Percentiles rank a stretch among this genome's conserved stretches.
Conservation (phyloP, 1,140 invertebrate genomes). For the Ceratitis capitata region DNA sequence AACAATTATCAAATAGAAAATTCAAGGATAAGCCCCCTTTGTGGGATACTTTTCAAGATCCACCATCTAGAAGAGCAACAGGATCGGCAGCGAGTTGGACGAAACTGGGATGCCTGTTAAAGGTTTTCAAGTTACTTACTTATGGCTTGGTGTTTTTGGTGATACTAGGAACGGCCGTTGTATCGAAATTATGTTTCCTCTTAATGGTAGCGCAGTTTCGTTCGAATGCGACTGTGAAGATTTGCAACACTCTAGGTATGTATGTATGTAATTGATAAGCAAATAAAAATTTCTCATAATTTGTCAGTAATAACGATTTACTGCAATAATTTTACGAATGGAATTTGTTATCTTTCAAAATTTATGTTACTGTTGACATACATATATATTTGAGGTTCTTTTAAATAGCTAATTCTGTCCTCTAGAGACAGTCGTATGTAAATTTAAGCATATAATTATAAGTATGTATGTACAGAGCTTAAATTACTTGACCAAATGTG, state of each 20-base stretch:
- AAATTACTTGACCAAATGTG: too few species aligned
- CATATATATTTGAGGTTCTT: too few species aligned
- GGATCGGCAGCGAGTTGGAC: slow-evolving; percentile 87
- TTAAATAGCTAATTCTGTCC: too few species aligned
- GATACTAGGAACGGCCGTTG: slow-evolving; percentile 80
- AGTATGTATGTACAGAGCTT: too few species aligned
- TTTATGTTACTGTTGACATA: too few species aligned
- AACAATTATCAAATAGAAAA: slow-evolving; percentile 29
- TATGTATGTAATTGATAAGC: too few species aligned
- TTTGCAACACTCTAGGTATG: slow-evolving; percentile 75
- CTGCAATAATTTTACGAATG: too few species aligned
- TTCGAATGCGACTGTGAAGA: slow-evolving; percentile 73
- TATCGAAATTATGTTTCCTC: slow-evolving; percentile 85
- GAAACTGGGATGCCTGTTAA: slow-evolving; percentile 83
- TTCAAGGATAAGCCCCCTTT: slow-evolving; percentile 45
- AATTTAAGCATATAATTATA: too few species aligned
- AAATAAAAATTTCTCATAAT: too few species aligned
- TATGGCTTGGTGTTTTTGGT: slow-evolving; percentile 85
- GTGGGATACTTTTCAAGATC: slow-evolving; percentile 70
- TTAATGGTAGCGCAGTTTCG: slow-evolving; percentile 90
- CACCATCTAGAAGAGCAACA: slow-evolving; percentile 84
- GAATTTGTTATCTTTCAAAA: too few species aligned
- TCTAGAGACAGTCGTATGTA: too few species aligned
- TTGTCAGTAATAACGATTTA: too few species aligned
- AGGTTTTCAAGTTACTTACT: slow-evolving; percentile 82